Conservation (phyloP, 2,113 vertebrate species). For the Nipponia nippon region DNA sequence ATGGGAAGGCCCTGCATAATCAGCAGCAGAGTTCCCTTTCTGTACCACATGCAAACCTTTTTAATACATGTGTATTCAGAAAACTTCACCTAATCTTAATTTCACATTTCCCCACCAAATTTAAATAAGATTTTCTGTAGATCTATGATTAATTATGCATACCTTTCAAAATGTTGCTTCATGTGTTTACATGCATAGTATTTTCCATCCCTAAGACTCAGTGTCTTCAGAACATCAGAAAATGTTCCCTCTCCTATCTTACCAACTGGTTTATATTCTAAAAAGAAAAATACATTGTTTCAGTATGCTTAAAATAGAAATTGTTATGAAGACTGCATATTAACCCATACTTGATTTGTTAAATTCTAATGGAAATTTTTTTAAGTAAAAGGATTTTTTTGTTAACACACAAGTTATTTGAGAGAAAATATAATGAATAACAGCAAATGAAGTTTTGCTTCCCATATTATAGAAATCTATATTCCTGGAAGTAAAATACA, state of each 20-base stretch:
- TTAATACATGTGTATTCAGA: not conserved
- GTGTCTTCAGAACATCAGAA: slow-evolving; percentile 84
- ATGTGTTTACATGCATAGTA: slow-evolving; percentile 85
- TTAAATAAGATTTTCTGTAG: not conserved
- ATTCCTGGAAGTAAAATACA: not conserved
- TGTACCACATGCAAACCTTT: not conserved
- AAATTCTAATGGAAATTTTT: not conserved
- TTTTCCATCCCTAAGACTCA: slow-evolving; percentile 81
- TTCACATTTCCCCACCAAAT: not conserved
- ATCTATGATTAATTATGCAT: not conserved
- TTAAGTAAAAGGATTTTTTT: not conserved
- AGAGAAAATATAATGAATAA: not conserved
- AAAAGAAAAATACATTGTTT: slow-evolving; percentile 17
- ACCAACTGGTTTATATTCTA: slow-evolving; percentile 82
- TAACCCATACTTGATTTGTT: not conserved
- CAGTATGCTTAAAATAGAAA: not conserved
- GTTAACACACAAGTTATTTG: not conserved
- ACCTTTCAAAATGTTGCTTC: slow-evolving; percentile 87
- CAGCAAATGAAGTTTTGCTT: not conserved
- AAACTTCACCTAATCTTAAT: not conserved
- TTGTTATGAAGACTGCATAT: not conserved
- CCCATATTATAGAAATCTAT: not conserved
- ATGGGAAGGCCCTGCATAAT: not conserved
- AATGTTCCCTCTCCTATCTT: slow-evolving; percentile 90
- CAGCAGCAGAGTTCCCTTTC: not conserved